These are phyloP conservation scores for Lethenteron reissneri DNA, from an alignment of 2,113 vertebrate genomes.

Conservation along the genomic window DNA sequence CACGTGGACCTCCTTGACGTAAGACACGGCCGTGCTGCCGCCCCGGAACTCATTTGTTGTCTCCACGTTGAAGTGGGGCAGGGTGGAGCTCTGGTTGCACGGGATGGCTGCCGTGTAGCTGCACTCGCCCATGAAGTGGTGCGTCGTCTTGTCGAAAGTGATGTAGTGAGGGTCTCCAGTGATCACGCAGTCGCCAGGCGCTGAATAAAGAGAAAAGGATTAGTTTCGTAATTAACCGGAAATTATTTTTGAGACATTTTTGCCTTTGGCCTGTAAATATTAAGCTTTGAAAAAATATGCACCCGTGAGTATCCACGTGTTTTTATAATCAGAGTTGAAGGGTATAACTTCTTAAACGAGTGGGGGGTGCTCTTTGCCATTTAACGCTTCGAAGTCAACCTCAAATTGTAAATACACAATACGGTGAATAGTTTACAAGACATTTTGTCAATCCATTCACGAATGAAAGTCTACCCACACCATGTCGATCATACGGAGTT, in stretches of 20 bases:
- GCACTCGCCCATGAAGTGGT: constrained; percentile 63
- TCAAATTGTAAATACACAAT: too few relatives aligned
- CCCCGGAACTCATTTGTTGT: constrained; percentile 54
- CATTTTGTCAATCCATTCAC: too few relatives aligned
- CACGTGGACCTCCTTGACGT: constrained; percentile 39
- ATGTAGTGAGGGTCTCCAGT: constrained; percentile 62
- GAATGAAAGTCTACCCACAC: too few relatives aligned
- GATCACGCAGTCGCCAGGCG: constrained; percentile 44
- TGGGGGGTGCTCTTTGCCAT: too few relatives aligned
- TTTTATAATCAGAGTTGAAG: too few relatives aligned
- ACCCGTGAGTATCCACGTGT: too few relatives aligned
- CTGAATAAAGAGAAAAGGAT: constrained; percentile 16
- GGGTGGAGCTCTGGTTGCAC: constrained; percentile 25
- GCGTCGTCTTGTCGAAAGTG: constrained; percentile 53
- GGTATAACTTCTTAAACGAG: too few relatives aligned
- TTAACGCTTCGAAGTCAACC: too few relatives aligned
- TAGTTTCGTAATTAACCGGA: neutral
- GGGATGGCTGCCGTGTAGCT: constrained; percentile 51
- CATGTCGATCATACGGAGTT: too few relatives aligned
- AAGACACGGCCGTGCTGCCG: constrained; percentile 36
- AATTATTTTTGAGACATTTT: neutral
- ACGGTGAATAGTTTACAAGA: too few relatives aligned
- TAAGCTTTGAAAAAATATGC: too few relatives aligned
- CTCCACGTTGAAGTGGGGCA: constrained; percentile 41
- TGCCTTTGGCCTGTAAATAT: too few relatives aligned